Evolutionary conservation across 2,888 invertebrate species (phyloP).

Genomic region (Tinea pellionella): DNA sequence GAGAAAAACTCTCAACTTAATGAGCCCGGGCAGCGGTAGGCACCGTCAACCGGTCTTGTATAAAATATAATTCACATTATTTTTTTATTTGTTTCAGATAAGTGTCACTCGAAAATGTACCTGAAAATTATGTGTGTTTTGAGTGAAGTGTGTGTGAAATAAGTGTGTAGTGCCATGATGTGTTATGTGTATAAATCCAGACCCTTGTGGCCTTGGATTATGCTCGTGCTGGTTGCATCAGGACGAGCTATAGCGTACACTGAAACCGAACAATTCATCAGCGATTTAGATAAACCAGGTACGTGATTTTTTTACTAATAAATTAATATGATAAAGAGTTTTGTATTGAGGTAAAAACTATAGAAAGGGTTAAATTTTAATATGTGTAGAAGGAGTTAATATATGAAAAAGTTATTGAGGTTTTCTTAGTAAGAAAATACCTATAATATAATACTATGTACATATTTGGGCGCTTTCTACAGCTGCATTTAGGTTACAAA

Average conservation of each 20-base stretch:
- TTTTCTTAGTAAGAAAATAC: too few relatives aligned
- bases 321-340: too few relatives aligned
- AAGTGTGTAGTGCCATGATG: neutral
- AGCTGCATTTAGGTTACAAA: too few relatives aligned
- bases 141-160: neutral
- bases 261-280: slow-evolving; percentile 69
- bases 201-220: slow-evolving; percentile 34
- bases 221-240: slow-evolving; percentile 54
- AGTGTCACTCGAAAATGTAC: neutral
- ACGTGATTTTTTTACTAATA: slow-evolving; percentile 23
- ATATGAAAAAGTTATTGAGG: too few relatives aligned
- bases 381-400: too few relatives aligned
- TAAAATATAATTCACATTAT: neutral
- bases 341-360: too few relatives aligned
- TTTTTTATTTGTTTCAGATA: slow-evolving; percentile 2
- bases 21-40: too few relatives aligned
- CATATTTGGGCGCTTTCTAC: too few relatives aligned
- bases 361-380: too few relatives aligned
- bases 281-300: slow-evolving; percentile 74
- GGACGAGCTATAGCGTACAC: slow-evolving; percentile 60
- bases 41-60: too few relatives aligned
- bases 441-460: too few relatives aligned
- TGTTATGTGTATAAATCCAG: neutral
- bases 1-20: too few relatives aligned
- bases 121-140: neutral